These are phyloP conservation scores for Leptinotarsa texana DNA, from an alignment of 1,140 invertebrate genomes.

Conservation along the genomic window DNA sequence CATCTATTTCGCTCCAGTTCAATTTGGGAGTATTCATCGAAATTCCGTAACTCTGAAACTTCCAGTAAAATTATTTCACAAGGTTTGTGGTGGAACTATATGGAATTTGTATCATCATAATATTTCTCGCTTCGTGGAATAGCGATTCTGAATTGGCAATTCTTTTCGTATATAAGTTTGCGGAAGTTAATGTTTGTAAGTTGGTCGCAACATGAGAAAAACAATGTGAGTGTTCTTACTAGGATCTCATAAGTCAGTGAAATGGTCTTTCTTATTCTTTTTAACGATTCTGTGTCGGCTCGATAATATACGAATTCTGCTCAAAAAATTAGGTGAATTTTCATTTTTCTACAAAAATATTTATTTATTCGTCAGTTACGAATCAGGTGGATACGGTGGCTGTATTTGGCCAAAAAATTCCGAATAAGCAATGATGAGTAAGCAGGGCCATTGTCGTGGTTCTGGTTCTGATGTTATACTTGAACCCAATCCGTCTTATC, in stretches of 20 bases:
- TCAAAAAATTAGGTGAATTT: no score
- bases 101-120: neutral
- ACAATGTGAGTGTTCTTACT: neutral
- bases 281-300: no score
- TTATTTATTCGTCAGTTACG: no score
- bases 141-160: neutral
- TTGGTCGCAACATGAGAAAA: neutral
- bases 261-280: no score
- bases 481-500: no score
- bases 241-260: neutral
- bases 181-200: neutral
- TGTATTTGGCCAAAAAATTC: no score
- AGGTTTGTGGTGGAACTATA: neutral
- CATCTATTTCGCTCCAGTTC: neutral
- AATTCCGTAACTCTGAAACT: neutral
- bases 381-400: no score
- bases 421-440: no score
- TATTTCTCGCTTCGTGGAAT: neutral
- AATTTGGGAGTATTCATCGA: neutral
- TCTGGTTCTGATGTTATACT: no score
- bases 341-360: no score
- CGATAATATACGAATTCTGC: no score
- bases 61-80: neutral
- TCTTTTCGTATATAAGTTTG: neutral
- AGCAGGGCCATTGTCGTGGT: no score